Conservation (phyloP, 2,888 invertebrate genomes). For the Spodoptera picta region DNA sequence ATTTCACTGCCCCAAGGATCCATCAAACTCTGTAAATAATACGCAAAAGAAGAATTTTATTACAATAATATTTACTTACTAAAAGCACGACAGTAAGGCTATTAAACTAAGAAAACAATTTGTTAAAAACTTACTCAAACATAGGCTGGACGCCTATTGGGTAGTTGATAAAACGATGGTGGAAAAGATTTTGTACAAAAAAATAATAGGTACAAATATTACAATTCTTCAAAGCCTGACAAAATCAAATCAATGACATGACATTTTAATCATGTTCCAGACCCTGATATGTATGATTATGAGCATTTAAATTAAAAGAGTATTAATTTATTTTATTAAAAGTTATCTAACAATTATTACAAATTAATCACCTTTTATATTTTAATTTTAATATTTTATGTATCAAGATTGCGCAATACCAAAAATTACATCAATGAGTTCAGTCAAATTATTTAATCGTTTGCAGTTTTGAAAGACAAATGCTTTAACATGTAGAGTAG, state of each 20-base stretch:
- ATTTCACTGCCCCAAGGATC: conserved; percentile 85
- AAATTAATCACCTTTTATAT: background rate
- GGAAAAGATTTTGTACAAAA: conserved; percentile 37
- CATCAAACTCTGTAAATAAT: conserved; percentile 78
- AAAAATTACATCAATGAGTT: too few relatives aligned
- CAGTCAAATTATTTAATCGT: too few relatives aligned
- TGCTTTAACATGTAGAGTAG: background rate
- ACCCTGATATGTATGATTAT: background rate
- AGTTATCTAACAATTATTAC: background rate
- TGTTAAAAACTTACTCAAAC: conserved; percentile 57
- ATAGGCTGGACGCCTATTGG: conserved; percentile 49
- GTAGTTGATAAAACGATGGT: conserved; percentile 26
- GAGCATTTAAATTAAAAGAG: background rate
- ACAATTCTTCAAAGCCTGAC: conserved; percentile 32
- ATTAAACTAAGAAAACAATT: background rate
- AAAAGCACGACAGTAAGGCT: background rate
- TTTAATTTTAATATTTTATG: too few relatives aligned
- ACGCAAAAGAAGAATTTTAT: conserved; percentile 15
- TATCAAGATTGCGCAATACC: too few relatives aligned
- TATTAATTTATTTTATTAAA: background rate
- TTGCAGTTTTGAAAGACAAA: background rate
- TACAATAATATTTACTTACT: conserved; percentile 45
- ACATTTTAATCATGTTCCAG: conserved; percentile 39
- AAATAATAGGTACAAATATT: conserved; percentile 33
- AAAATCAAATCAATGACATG: conserved; percentile 50